Percentiles rank a stretch among this genome's conserved stretches.
Evolutionary conservation across 2,113 vertebrate species (phyloP).

Genomic region (Tapirus terrestris): DNA sequence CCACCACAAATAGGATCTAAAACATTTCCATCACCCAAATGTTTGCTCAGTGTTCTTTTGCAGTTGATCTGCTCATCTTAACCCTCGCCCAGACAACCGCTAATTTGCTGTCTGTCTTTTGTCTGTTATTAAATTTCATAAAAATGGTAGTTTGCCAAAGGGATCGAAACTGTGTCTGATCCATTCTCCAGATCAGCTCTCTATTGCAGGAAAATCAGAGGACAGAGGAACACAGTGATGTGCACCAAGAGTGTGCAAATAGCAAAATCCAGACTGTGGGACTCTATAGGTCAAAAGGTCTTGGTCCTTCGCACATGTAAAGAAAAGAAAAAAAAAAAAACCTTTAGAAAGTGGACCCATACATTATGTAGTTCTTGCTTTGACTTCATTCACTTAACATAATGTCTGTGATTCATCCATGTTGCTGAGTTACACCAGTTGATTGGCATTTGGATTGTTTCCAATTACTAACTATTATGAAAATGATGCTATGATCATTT

Average conservation of each 20-base stretch:
- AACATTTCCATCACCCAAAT: not conserved
- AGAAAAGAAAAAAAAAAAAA: not conserved
- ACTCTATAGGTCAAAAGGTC: not conserved
- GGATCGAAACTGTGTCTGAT: not conserved
- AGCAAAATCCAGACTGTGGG: not conserved
- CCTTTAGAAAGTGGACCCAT: not conserved
- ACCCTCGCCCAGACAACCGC: not conserved
- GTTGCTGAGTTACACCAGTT: not conserved
- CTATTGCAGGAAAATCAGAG: not conserved
- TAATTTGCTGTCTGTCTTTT: not conserved
- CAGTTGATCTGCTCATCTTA: not conserved
- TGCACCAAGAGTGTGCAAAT: not conserved
- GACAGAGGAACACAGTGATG: not conserved
- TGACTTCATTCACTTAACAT: not conserved
- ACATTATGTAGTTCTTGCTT: not conserved
- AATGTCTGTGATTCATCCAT: not conserved
- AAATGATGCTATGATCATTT: not conserved
- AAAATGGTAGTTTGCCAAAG: not conserved
- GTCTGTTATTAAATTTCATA: not conserved
- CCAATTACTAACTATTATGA: not conserved
- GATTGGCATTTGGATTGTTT: not conserved
- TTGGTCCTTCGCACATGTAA: not conserved
- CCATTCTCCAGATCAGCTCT: not conserved
- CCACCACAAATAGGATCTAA: not conserved
- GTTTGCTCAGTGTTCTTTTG: not conserved